Evolutionary conservation across 2,797 vertebrate species (phyloP).

Genomic region (Sciurus carolinensis): DNA sequence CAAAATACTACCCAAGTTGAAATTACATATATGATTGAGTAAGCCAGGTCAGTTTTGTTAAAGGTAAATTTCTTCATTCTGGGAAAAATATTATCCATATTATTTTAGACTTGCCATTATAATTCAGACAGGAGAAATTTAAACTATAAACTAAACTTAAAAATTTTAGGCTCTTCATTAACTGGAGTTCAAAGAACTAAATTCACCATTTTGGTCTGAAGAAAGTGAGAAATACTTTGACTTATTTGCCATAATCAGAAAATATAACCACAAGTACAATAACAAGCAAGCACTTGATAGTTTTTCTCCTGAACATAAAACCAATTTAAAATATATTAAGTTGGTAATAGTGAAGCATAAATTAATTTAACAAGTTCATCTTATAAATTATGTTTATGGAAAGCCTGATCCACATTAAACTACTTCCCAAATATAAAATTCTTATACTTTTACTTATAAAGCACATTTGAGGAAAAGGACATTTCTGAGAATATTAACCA

Average conservation of each 20-base stretch:
- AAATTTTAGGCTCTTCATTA: neutral
- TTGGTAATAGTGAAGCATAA: slow-evolving; percentile 38
- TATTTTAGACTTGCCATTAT: neutral
- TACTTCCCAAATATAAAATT: slow-evolving; percentile 25
- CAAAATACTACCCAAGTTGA: neutral
- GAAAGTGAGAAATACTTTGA: neutral
- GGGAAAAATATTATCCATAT: neutral
- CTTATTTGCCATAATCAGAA: neutral
- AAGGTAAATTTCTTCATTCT: slow-evolving; percentile 2
- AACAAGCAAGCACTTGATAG: slow-evolving; percentile 9
- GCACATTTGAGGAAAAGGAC: slow-evolving; percentile 1
- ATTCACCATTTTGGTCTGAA: slow-evolving; percentile 8
- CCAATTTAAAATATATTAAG: slow-evolving; percentile 46
- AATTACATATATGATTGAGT: neutral
- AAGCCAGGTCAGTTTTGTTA: neutral
- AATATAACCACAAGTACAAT: neutral
- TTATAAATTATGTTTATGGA: neutral
- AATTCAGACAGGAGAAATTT: neutral
- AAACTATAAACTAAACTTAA: slow-evolving; percentile 9
- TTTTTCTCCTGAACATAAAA: slow-evolving; percentile 53
- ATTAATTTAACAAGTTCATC: slow-evolving; percentile 1
- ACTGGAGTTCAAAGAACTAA: neutral
- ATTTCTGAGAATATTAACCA: slow-evolving; percentile 33
- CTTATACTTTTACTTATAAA: slow-evolving; percentile 27
- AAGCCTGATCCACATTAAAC: slow-evolving; percentile 18